Evolutionary conservation across 2,888 invertebrate genomes (phyloP), one percentile per base, ranked within the genome.

Genomic region (Microdon myrmicae): DNA sequence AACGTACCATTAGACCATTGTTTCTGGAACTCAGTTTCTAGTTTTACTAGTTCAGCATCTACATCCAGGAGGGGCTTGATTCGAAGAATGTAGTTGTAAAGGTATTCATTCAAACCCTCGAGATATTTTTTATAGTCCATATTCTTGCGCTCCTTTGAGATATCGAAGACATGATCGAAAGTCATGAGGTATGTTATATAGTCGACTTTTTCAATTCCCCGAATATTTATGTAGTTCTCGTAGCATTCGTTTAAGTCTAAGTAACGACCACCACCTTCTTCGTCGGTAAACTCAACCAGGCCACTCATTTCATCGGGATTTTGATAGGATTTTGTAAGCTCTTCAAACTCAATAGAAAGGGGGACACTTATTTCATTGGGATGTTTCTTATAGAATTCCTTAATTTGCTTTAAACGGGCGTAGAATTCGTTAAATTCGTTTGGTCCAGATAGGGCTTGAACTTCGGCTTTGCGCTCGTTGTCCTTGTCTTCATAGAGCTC

Each of bases 391-490:
- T 99, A 96, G 76, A 97, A 97, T 71, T 98, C 97, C 79, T 96
- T 96, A 47, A 99, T 94, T 69, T 90, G 89, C 76, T 96, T 96
- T 7, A 99, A 83, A 23, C 98, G 85, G 1, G 89, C 87, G 79
- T 99, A 98, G 80, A 99, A 99, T 78, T 99, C 99, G 66, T 91
- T 90, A 79, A 99, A 98, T 77, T 99, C 99, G 83, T 99, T 99
- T 1, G 98, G 97, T 0, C 98, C 99, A 0, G 96, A 95, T 13
- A 99, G 82, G 0, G 96, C 90, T 28, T 90, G 87, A 61, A 97
- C 94, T 83, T 98, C 97, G 73, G 95, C 93, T 81, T 96, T 96
- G 9, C 97, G 83, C 68, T 93, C 86, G 1, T 94, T 92, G 83
- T 98, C 97, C 76, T 94, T 96, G 75, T 99, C 99, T 79, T 96